phyloP scores from a whole-genome alignment of 2,888 invertebrate genomes.

The Argyresthia goedartella region DNA sequence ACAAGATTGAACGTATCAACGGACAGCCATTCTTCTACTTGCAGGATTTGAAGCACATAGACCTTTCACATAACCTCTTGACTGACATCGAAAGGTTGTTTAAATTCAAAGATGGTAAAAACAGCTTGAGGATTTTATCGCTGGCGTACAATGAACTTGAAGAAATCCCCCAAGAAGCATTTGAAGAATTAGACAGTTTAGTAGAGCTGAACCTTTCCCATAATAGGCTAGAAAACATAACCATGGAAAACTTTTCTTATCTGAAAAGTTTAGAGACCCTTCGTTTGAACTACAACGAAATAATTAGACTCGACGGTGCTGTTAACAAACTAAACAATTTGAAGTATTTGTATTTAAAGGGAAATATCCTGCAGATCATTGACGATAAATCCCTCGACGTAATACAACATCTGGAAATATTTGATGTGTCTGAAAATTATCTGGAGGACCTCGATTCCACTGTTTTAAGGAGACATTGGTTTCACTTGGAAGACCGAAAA shows the following conservation, averaged over 20 bases:
- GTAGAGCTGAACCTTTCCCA: conserved; percentile 43
- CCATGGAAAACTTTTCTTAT: conserved; percentile 40
- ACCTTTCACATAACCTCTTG: conserved; percentile 39
- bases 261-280: conserved; percentile 36
- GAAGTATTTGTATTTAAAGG: conserved; percentile 40
- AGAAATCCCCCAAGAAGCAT: conserved; percentile 29
- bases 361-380: conserved; percentile 40
- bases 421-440: conserved; percentile 47
- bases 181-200: conserved; percentile 34
- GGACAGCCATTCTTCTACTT: conserved; percentile 33
- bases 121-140: conserved; percentile 29
- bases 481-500: conserved; percentile 31
- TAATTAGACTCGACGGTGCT: conserved; percentile 48
- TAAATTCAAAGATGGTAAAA: conserved; percentile 32
- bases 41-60: conserved; percentile 30
- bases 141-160: conserved; percentile 35
- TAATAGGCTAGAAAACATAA: conserved; percentile 38
- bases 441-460: conserved; percentile 33
- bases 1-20: conserved; percentile 29
- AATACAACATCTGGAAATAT: conserved; percentile 47
- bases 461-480: conserved; percentile 47
- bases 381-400: conserved; percentile 39
- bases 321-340: conserved; percentile 40
- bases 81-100: conserved; percentile 34
- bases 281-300: conserved; percentile 40